phyloP scores from a whole-genome alignment of 2,888 invertebrate species.

The Patella depressa region DNA sequence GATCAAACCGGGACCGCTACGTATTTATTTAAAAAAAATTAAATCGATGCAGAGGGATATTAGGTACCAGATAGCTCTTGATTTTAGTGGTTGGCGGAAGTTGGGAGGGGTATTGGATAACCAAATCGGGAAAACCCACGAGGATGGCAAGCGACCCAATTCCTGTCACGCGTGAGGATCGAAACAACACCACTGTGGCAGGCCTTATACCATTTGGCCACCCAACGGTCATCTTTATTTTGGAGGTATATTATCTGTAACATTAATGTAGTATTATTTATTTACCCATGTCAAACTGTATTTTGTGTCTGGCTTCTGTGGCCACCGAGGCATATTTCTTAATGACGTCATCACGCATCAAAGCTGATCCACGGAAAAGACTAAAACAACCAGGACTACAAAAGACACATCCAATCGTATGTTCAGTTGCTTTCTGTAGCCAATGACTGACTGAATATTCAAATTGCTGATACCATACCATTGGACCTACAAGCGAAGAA shows the following conservation, averaged over 20 bases:
- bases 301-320: slow-evolving; percentile 95
- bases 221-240: too few relatives aligned
- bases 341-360: slow-evolving; percentile 99
- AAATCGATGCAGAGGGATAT: too few relatives aligned
- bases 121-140: too few relatives aligned
- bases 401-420: slow-evolving; percentile 98
- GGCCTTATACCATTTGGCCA: too few relatives aligned
- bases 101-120: too few relatives aligned
- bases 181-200: too few relatives aligned
- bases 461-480: slow-evolving; percentile 99
- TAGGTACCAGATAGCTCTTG: too few relatives aligned
- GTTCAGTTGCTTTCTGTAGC: slow-evolving; percentile 98
- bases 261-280: not conserved
- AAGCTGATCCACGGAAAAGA: slow-evolving; percentile 93
- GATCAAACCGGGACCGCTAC: too few relatives aligned
- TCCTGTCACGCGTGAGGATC: too few relatives aligned
- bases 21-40: too few relatives aligned
- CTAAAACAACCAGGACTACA: slow-evolving; percentile 99
- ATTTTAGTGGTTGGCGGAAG: too few relatives aligned
- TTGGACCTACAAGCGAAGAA: slow-evolving; percentile 78
- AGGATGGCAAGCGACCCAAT: too few relatives aligned
- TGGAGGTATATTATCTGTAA: not conserved
- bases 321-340: slow-evolving; percentile 91
- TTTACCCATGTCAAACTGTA: slow-evolving; percentile 95
- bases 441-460: slow-evolving; percentile 99